Conservation (phyloP, 2,113 vertebrate genomes). For the Calidris pugnax region DNA sequence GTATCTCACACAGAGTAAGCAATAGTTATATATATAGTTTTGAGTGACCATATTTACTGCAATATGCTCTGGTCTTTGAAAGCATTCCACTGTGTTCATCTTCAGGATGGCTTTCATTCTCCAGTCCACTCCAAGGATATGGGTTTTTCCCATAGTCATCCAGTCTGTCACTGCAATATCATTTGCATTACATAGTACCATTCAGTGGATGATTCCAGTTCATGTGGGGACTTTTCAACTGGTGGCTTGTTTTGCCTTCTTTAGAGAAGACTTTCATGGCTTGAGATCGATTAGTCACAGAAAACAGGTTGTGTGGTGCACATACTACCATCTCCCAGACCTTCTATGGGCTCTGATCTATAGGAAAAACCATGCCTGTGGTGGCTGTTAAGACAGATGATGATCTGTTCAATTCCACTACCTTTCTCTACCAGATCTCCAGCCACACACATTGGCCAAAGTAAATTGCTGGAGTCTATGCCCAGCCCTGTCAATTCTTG, state of each 20-base stretch:
- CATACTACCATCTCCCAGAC: neutral
- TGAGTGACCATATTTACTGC: neutral
- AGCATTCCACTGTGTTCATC: slow-evolving; percentile 2
- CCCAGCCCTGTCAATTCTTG: neutral
- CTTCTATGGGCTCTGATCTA: neutral
- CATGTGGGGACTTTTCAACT: neutral
- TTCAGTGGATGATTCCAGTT: neutral
- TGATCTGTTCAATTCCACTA: neutral
- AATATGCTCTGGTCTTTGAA: slow-evolving; percentile 10
- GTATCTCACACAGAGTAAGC: neutral
- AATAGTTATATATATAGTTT: neutral
- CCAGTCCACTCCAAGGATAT: neutral
- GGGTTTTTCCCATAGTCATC: neutral
- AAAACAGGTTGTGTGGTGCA: neutral
- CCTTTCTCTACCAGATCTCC: neutral
- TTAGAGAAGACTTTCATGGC: slow-evolving; percentile 23
- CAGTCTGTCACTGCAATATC: neutral
- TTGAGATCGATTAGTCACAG: neutral
- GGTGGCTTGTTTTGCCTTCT: neutral
- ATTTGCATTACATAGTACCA: neutral
- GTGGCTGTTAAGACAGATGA: neutral
- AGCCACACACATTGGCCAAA: neutral
- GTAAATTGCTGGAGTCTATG: neutral
- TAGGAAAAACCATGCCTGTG: neutral
- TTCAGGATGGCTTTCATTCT: slow-evolving; percentile 31